Base-by-base conservation (phyloP, 2,888 invertebrate species). In the Xestia xanthographa region DNA sequence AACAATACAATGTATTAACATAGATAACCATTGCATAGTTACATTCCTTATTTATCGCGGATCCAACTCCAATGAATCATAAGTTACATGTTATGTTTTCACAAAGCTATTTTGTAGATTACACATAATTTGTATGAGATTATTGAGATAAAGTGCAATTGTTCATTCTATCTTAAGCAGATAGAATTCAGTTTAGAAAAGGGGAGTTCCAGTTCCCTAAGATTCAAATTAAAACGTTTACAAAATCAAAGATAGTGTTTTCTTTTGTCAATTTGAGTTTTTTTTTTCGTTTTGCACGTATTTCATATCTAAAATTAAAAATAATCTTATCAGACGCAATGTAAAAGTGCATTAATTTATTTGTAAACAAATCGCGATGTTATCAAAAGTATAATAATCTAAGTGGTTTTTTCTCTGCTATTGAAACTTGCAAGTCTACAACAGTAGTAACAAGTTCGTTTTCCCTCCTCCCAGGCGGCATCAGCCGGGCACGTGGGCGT, bases 401-500 rank as follows among this genome's bases (percentile, higher is more conserved):
- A 53, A 14, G 5, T 53, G 26, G 26, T 43, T 43, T 26, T 50
- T 12, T 73, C 43, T 43, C 4, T 72, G 29, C 4, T 12, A 58
- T n/a, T 6, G 0, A 22, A 29, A 75, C 29, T 20, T 48, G 17
- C 20, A 9, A 11, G 38, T 29, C 26, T 45, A 43, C 2, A 5
- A 41, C 29, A 41, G 14, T 9, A 50, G 12, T 65, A 38, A 75
- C 20, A 65, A 12, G 5, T 8, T 38, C 1, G 0, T 11, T 43
- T 62, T 29, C 60, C 8, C 41, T 38, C 2, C 2, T 90, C 60
- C n/a, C 67, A 96, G 97, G 99, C 99, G 60, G 99, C 99, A 62
- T 99, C 98, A 79, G 99, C 99, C 48, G 99, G 99, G 0, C 99
- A 99, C 96, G 99, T 99, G 82, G 98, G 98, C 92, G 98, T 99